These are phyloP conservation scores for Lathronympha strigana DNA, from an alignment of 2,888 invertebrate genomes.

Conservation along the genomic window DNA sequence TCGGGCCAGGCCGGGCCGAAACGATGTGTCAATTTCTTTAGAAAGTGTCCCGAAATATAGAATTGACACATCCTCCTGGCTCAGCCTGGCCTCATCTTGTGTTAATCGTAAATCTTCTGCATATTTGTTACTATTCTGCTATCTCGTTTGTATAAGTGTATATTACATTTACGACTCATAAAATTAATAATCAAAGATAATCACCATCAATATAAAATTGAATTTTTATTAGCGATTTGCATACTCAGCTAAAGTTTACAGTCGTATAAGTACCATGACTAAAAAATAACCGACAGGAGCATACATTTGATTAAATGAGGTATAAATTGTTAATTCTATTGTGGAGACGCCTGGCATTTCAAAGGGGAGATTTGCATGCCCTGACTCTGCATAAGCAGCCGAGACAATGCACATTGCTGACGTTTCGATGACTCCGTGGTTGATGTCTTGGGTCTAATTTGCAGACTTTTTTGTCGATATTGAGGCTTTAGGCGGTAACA, in stretches of 20 bases:
- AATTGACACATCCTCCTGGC: no score
- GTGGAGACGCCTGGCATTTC: constrained; percentile 36
- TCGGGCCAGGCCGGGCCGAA: no score
- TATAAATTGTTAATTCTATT: constrained; percentile 30
- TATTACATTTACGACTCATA: neutral
- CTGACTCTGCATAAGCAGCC: constrained; percentile 44
- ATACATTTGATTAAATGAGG: constrained; percentile 35
- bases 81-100: no score
- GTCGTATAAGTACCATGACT: neutral
- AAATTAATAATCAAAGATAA: neutral
- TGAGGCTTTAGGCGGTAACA: no score
- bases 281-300: neutral
- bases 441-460: constrained; percentile 8
- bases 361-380: constrained; percentile 43
- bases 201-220: neutral
- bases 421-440: constrained; percentile 25
- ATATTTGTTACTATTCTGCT: no score
- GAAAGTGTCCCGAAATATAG: no score
- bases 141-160: neutral
- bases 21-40: no score
- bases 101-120: no score
- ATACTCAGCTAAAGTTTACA: neutral
- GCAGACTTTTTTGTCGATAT: neutral
- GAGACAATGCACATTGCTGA: constrained; percentile 20
- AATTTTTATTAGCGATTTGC: neutral